Percentiles rank a stretch among this genome's conserved stretches.
These are phyloP conservation scores for Spodoptera litura DNA, from an alignment of 1,140 invertebrate genomes.

Conservation along the genomic window DNA sequence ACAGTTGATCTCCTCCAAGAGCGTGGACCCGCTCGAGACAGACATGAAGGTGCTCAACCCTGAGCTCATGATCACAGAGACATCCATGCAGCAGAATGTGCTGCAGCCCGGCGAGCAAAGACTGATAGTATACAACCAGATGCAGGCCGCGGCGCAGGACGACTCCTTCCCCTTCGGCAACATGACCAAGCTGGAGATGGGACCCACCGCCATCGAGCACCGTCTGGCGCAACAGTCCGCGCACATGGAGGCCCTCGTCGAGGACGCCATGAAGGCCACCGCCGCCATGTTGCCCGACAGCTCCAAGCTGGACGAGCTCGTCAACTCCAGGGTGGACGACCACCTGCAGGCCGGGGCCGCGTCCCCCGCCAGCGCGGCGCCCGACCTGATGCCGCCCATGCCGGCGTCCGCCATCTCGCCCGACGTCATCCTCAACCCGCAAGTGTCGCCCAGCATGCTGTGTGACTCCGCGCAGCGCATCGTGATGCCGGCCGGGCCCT, in stretches of 20 bases:
- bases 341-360: slow-evolving; percentile 84
- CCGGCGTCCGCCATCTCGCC: slow-evolving; percentile 84
- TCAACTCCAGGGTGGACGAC: slow-evolving; percentile 88
- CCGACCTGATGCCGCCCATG: slow-evolving; percentile 67
- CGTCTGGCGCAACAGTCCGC: slow-evolving; percentile 83
- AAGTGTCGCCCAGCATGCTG: slow-evolving; percentile 87
- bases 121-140: slow-evolving; percentile 71
- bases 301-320: slow-evolving; percentile 88
- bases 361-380: slow-evolving; percentile 82
- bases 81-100: slow-evolving; percentile 59
- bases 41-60: slow-evolving; percentile 75
- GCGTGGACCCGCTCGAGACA: slow-evolving; percentile 62
- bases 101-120: slow-evolving; percentile 64
- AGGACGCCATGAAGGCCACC: slow-evolving; percentile 84
- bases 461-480: slow-evolving; percentile 77
- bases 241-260: slow-evolving; percentile 82
- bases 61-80: slow-evolving; percentile 71
- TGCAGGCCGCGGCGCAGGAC: slow-evolving; percentile 61
- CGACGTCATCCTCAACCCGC: slow-evolving; percentile 88
- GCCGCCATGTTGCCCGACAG: slow-evolving; percentile 84
- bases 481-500: slow-evolving; percentile 65
- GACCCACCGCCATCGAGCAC: slow-evolving; percentile 77
- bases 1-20: slow-evolving; percentile 70
- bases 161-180: slow-evolving; percentile 73
- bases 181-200: slow-evolving; percentile 78